Base-by-base conservation (phyloP, 2,797 vertebrate genomes). In the Ispidina lecontei region DNA sequence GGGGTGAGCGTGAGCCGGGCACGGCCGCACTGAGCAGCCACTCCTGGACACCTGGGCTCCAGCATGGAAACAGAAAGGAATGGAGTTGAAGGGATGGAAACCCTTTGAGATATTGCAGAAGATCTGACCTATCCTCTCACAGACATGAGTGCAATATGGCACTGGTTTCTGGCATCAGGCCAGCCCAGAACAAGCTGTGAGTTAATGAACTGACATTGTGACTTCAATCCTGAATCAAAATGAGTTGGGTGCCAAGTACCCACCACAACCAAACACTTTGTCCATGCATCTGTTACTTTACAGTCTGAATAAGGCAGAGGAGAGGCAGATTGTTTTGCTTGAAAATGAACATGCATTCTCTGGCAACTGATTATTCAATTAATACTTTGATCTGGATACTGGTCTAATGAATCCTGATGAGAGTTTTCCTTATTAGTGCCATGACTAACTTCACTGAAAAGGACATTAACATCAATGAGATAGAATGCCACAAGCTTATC, bases 1-100 rank as follows among this genome's bases (percentile, higher is more conserved):
- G 84, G 73, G 14, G 37, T 77, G 58, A 85, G 72, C 16, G 31
- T 52, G 14, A 92, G 76, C 55, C 83, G 93, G 73, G 65, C 51
- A 84, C 2, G 17, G 49, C 70, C 72, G 35, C 52, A 56, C 15
- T 21, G 81, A 87, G 16, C 51, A 90, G 39, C 43, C 52, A 65
- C 77, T 83, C 87, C 69, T 77, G 79, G 62, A 77, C 69, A 90
- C 67, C 72, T 91, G 75, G 70, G 69, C 72, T 44, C 64, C 60
- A 83, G 54, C 23, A 52, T 2, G 2, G 23, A 14, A 19, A 19
- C 18, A 46, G 15, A 35, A 73, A 78, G 28, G 10, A 55, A 59
- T 26, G 26, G 39, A 59, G 4, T 14, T 49, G 70, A 82, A 76
- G 25, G 7, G 10, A 72, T 15, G 2, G 51, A 83, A 95, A 77